Percentiles rank a stretch among this genome's conserved stretches.
phyloP scores from a whole-genome alignment of 2,113 vertebrate genomes.

The Thryonomys swinderianus region DNA sequence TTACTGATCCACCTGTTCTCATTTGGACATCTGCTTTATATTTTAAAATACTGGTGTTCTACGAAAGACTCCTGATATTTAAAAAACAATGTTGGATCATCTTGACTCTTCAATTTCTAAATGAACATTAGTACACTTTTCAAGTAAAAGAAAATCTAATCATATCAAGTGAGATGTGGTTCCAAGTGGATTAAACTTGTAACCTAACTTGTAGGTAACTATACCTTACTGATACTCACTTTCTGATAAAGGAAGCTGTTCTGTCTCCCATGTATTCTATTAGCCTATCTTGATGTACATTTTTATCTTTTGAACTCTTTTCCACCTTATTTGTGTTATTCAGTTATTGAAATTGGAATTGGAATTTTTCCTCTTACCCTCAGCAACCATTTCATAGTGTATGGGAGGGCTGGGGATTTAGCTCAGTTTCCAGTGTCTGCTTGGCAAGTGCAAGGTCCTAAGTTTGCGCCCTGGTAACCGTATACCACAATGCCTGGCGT shows the following conservation, averaged over 20 bases:
- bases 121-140: slow-evolving; percentile 38
- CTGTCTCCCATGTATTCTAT: not conserved
- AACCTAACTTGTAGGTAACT: slow-evolving; percentile 16
- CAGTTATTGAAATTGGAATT: not conserved
- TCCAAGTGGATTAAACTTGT: not conserved
- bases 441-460: too few species aligned
- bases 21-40: not conserved
- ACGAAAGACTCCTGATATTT: not conserved
- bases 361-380: not conserved
- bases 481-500: too few species aligned
- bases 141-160: not conserved
- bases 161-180: not conserved
- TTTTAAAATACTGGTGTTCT: not conserved
- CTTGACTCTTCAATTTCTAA: slow-evolving; percentile 1
- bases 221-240: not conserved
- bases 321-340: not conserved
- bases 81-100: not conserved
- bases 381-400: not conserved
- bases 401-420: too few species aligned
- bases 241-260: not conserved
- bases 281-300: not conserved
- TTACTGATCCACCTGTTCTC: not conserved
- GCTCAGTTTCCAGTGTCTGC: too few species aligned
- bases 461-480: too few species aligned
- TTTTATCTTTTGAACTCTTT: slow-evolving; percentile 22